phyloP scores from a whole-genome alignment of 2,113 vertebrate species.

The Lates calcarifer region DNA sequence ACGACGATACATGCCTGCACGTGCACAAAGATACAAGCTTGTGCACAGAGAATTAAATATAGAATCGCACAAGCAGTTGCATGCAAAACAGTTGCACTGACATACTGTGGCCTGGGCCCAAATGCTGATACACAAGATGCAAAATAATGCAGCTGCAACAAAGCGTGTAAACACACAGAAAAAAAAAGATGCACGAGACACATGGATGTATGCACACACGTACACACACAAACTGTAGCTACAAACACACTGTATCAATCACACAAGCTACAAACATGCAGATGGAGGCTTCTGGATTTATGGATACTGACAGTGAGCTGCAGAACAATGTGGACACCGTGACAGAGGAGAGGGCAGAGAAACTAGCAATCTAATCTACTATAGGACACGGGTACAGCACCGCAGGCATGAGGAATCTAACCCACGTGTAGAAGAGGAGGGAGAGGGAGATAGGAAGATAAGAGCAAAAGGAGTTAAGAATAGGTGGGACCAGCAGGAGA shows the following conservation, averaged over 20 bases:
- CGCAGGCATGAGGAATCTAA: constrained; percentile 23
- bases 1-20: constrained; percentile 1
- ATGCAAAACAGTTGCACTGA: background rate
- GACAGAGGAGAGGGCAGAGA: constrained; percentile 37
- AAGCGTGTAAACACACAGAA: background rate
- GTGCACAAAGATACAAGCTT: background rate
- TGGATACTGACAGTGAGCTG: constrained; percentile 61
- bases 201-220: constrained; percentile 1
- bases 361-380: constrained; percentile 50
- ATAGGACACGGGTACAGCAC: constrained; percentile 34
- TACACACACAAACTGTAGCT: background rate
- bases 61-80: background rate
- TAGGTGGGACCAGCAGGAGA: background rate
- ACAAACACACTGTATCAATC: background rate
- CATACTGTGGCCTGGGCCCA: constrained; percentile 7
- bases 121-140: background rate
- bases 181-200: constrained; percentile 10
- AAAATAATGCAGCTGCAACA: constrained; percentile 38
- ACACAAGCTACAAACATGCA: constrained; percentile 11
- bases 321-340: constrained; percentile 50
- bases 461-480: background rate
- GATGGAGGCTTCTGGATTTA: constrained; percentile 50
- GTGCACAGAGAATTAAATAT: background rate
- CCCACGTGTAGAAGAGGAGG: constrained; percentile 27
- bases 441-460: background rate